Conservation (phyloP, 2,888 invertebrate species). For the Scotopteryx bipunctaria region DNA sequence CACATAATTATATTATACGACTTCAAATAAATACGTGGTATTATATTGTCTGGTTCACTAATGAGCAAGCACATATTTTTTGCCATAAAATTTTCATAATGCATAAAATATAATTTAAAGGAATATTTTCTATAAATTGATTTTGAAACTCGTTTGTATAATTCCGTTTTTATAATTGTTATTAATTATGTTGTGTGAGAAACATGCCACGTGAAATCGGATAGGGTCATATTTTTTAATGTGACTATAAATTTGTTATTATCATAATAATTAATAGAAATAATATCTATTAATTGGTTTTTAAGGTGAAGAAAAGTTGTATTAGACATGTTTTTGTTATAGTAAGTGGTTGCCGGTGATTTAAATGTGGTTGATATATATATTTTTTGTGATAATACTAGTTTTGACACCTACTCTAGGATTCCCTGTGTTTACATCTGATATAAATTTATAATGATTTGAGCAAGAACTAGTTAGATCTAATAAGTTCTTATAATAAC, state of each 20-base stretch:
- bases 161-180: slow-evolving; percentile 28
- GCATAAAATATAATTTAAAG: slow-evolving; percentile 8
- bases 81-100: slow-evolving; percentile 2
- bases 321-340: slow-evolving; percentile 2
- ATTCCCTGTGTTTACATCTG: too few relatives aligned
- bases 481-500: too few relatives aligned
- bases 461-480: too few relatives aligned
- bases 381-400: too few relatives aligned
- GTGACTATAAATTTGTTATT: slow-evolving; percentile 31
- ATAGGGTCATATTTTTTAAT: slow-evolving; percentile 35
- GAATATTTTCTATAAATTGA: slow-evolving; percentile 18
- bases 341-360: neutral
- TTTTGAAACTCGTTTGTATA: slow-evolving; percentile 30
- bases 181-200: slow-evolving; percentile 32
- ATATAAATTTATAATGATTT: too few relatives aligned
- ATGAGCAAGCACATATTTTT: slow-evolving; percentile 19
- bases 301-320: slow-evolving; percentile 4
- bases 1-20: slow-evolving; percentile 29
- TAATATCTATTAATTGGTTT: slow-evolving; percentile 24
- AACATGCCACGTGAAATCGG: slow-evolving; percentile 25
- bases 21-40: slow-evolving; percentile 20
- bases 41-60: slow-evolving; percentile 1
- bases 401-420: too few relatives aligned
- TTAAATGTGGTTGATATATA: too few relatives aligned
- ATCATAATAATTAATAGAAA: slow-evolving; percentile 30